These are phyloP conservation scores for Brienomyrus longianalis DNA, from an alignment of 2,113 vertebrate species.

Conservation along the genomic window DNA sequence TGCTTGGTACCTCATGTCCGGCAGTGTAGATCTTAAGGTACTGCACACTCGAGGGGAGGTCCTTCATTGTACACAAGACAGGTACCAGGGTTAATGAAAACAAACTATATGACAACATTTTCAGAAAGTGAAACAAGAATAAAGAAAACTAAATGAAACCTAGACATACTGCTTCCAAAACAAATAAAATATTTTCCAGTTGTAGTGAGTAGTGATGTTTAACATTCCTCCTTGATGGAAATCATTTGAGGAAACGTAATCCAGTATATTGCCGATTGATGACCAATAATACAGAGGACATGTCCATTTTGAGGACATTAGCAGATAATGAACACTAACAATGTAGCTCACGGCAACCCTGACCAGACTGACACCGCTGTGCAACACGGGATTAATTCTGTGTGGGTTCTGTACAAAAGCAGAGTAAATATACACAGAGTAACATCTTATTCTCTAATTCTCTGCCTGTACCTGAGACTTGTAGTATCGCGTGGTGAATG, in stretches of 20 bases:
- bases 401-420: background rate
- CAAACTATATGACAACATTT: background rate
- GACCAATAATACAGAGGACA: background rate
- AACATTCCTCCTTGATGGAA: background rate
- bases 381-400: background rate
- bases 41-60: conserved; percentile 63
- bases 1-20: conserved; percentile 70
- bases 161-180: background rate
- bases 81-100: background rate
- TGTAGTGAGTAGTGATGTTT: too few species aligned
- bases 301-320: background rate
- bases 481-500: conserved; percentile 78
- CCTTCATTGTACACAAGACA: conserved; percentile 49
- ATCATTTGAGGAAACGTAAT: background rate
- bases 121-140: background rate
- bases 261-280: background rate
- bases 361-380: background rate
- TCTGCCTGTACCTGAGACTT: conserved; percentile 52
- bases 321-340: background rate
- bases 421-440: background rate
- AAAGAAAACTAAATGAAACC: background rate
- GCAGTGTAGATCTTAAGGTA: conserved; percentile 74
- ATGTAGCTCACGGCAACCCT: background rate
- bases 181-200: background rate
- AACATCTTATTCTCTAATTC: background rate